Conservation (phyloP, 2,113 vertebrate species). For the Sceloporus undulatus region DNA sequence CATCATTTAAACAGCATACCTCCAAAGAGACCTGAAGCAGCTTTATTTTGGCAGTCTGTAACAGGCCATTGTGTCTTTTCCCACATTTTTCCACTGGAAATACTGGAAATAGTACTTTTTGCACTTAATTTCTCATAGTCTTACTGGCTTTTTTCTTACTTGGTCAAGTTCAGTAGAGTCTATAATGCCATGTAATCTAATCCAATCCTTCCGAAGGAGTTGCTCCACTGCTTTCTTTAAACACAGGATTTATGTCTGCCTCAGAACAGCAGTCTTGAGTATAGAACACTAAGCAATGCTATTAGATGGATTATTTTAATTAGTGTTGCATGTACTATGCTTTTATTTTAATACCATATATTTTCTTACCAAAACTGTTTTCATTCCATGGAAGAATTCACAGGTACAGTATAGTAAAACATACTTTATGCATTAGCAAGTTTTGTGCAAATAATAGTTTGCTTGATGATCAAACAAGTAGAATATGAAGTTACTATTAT, state of each 20-base stretch:
- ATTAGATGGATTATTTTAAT: neutral
- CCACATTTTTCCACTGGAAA: neutral
- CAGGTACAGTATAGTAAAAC: constrained; percentile 63
- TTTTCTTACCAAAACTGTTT: constrained; percentile 22
- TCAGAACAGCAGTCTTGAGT: neutral
- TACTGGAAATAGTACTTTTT: neutral
- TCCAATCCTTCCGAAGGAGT: neutral
- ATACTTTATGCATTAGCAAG: constrained; percentile 2
- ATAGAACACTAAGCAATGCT: neutral
- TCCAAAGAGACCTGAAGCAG: too few species aligned
- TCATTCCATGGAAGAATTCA: constrained; percentile 39
- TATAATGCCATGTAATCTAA: neutral
- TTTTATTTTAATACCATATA: constrained; percentile 24
- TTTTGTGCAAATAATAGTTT: constrained; percentile 31
- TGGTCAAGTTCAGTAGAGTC: neutral
- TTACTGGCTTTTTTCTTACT: neutral
- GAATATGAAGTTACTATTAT: constrained; percentile 21
- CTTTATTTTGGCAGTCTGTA: too few species aligned
- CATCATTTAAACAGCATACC: too few species aligned
- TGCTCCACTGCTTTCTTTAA: neutral
- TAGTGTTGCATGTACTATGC: neutral
- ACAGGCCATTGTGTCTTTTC: neutral
- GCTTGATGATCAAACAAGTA: neutral
- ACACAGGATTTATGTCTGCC: neutral
- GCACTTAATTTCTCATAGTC: neutral